phyloP scores from a whole-genome alignment of 1,140 invertebrate species.

The fruit fly (Drosophila melanogaster) region Release_6_plus_ISO1_MT NT_033779.5:11046001-11046500 shows the following conservation, averaged over 20 bases:
- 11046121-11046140: conserved; percentile 41
- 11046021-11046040: conserved; percentile 18
- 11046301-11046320: neutral
- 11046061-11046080: conserved; percentile 65
- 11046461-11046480: no score
- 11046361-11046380: conserved; percentile 8
- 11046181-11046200: conserved; percentile 18
- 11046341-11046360: conserved; percentile 17
- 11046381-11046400: conserved; percentile 7
- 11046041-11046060: conserved; percentile 49
- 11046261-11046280: conserved; percentile 81
- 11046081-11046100: conserved; percentile 73
- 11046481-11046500: no score
- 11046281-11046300: conserved; percentile 75
- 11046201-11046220: conserved; percentile 40
- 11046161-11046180: conserved; percentile 43
- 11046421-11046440: no score
- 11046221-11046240: conserved; percentile 74
- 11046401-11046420: neutral
- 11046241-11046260: conserved; percentile 75
- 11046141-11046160: conserved; percentile 50
- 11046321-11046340: conserved; percentile 20
- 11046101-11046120: conserved; percentile 77
- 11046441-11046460: no score
- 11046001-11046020: conserved; percentile 15